Evolutionary conservation across 2,797 vertebrate species (phyloP).

Genomic region (Danio jaintianensis): DNA sequence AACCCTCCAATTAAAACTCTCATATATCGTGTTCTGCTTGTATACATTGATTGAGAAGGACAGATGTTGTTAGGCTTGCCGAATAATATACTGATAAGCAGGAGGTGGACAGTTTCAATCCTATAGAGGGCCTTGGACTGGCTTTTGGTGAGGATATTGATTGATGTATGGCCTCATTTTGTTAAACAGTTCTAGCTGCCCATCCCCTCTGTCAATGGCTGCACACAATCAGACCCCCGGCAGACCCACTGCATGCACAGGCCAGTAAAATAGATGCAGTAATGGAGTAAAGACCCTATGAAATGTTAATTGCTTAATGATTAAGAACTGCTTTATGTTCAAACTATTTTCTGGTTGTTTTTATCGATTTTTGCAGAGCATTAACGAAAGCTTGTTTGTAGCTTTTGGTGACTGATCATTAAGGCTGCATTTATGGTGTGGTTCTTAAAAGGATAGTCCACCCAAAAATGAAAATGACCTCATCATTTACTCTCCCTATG

Average conservation of each 20-base stretch:
- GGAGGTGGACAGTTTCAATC: neutral
- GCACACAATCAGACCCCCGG: neutral
- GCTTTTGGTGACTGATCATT: neutral
- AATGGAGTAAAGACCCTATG: neutral
- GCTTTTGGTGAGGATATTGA: conserved; percentile 43
- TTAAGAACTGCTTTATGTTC: neutral
- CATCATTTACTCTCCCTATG: too few species aligned
- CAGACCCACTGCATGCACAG: neutral
- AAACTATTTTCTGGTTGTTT: neutral
- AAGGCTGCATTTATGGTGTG: neutral
- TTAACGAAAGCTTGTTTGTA: neutral
- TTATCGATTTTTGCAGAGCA: neutral
- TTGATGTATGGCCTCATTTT: conserved; percentile 55
- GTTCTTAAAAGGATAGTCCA: too few species aligned
- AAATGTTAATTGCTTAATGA: neutral
- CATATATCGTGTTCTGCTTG: neutral
- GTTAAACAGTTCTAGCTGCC: conserved; percentile 38
- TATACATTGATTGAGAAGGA: conserved; percentile 8
- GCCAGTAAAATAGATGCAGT: neutral
- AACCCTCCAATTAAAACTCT: neutral
- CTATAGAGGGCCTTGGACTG: conserved; percentile 19
- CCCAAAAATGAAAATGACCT: too few species aligned
- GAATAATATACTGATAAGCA: neutral
- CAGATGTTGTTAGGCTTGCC: conserved; percentile 7
- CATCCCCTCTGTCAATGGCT: neutral